A percentile compares a stretch with the other conserved stretches of the same genome.
These are phyloP conservation scores for Peromyscus californicus DNA, from an alignment of 2,113 vertebrate species.

Conservation along the genomic window DNA sequence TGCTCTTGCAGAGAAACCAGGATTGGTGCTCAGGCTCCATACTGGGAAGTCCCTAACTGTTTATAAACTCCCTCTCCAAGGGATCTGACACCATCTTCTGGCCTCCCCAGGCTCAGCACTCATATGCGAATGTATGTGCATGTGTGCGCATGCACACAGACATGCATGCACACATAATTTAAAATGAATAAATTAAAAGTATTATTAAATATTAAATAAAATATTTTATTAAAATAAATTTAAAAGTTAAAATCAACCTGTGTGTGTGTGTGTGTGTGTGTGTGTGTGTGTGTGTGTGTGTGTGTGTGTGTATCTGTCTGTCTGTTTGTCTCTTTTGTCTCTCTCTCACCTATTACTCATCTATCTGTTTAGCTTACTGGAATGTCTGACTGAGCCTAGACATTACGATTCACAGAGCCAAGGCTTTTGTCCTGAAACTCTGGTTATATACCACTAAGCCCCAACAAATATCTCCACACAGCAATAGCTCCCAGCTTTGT, in stretches of 20 bases:
- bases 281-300: not conserved
- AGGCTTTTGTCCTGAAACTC: not conserved
- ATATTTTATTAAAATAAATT: not conserved
- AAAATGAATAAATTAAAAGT: not conserved
- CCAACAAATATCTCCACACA: accelerated
- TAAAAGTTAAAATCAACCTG: not conserved
- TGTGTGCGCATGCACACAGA: not conserved
- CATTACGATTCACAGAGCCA: not conserved
- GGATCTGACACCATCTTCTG: not conserved
- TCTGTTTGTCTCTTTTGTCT: not conserved
- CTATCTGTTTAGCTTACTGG: not conserved
- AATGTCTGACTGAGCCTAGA: not conserved
- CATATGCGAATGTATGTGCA: too few species aligned
- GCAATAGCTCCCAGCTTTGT: not conserved
- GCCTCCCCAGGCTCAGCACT: not conserved
- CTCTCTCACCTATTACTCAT: not conserved
- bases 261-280: not conserved
- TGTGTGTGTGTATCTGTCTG: not conserved
- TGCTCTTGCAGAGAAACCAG: not conserved
- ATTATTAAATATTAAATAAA: too few species aligned
- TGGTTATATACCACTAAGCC: accelerated
- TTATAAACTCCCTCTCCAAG: not conserved
- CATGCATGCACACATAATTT: not conserved
- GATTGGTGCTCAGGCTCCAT: too few species aligned
- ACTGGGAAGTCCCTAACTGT: not conserved